Conservation (phyloP, 2,797 vertebrate genomes). For the Picus viridis region DNA sequence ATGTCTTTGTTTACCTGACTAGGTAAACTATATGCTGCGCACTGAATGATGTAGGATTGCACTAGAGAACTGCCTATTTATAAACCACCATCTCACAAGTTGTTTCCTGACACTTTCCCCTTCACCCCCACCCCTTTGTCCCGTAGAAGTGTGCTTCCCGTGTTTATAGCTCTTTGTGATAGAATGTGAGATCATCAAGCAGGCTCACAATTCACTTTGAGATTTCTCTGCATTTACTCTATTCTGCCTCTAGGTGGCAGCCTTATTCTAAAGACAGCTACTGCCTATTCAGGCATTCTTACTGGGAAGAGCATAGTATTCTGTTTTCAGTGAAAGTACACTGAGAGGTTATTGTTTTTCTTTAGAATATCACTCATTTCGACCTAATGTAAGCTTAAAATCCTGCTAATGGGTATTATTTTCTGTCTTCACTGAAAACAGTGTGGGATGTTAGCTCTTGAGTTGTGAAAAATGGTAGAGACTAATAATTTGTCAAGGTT, state of each 20-base stretch:
- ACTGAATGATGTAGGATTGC: background rate
- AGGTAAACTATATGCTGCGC: background rate
- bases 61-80: background rate
- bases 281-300: background rate
- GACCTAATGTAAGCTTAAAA: background rate
- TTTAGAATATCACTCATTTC: background rate
- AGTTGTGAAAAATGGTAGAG: background rate
- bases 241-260: slow-evolving; percentile 50
- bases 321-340: background rate
- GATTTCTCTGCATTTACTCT: slow-evolving; percentile 1
- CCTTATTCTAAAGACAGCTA: background rate
- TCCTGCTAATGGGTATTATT: background rate
- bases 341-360: background rate
- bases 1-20: background rate
- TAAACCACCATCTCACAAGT: background rate
- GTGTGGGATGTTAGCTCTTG: background rate
- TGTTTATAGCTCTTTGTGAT: background rate
- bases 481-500: background rate
- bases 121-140: background rate
- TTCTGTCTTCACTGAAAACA: background rate
- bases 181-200: background rate
- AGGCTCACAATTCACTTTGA: background rate
- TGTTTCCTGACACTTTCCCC: too few relatives aligned
- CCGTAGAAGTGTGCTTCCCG: background rate
- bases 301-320: background rate